These are phyloP conservation scores for Speoplatyrhinus poulsoni DNA, from an alignment of 2,113 vertebrate species.

Conservation along the genomic window DNA sequence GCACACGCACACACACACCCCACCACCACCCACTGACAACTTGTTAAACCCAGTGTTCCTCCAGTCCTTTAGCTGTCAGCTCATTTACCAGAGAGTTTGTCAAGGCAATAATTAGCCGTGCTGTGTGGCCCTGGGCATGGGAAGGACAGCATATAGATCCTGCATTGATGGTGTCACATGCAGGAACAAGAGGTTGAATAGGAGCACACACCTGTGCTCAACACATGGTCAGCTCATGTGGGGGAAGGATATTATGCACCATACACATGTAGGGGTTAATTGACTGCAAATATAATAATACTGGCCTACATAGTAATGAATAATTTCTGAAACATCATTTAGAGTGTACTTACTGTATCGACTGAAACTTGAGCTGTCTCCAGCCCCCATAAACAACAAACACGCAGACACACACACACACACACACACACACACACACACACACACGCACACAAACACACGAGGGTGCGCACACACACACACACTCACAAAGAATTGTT, in stretches of 20 bases:
- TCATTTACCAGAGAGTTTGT: constrained; percentile 18
- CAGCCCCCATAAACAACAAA: not conserved
- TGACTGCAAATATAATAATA: not conserved
- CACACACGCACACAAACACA: not conserved
- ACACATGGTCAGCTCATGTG: not conserved
- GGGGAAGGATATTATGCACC: not conserved
- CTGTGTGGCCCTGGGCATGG: constrained; percentile 32
- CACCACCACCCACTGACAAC: not conserved
- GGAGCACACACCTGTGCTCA: not conserved
- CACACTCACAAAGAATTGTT: not conserved
- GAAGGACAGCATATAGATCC: constrained; percentile 55
- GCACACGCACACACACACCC: no score
- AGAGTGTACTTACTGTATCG: constrained; percentile 19
- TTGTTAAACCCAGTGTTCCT: constrained; percentile 26
- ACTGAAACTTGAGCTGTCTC: constrained; percentile 33
- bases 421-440: not conserved
- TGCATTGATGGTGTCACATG: constrained; percentile 56
- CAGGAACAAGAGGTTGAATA: not conserved
- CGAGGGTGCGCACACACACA: not conserved
- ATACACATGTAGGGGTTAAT: not conserved
- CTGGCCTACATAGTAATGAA: no score
- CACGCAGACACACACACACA: not conserved
- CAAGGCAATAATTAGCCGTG: constrained; percentile 57
- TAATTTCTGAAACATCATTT: no score
- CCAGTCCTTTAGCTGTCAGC: constrained; percentile 39